Base-by-base conservation (phyloP, 2,797 vertebrate genomes). In the Botia kubotai region DNA sequence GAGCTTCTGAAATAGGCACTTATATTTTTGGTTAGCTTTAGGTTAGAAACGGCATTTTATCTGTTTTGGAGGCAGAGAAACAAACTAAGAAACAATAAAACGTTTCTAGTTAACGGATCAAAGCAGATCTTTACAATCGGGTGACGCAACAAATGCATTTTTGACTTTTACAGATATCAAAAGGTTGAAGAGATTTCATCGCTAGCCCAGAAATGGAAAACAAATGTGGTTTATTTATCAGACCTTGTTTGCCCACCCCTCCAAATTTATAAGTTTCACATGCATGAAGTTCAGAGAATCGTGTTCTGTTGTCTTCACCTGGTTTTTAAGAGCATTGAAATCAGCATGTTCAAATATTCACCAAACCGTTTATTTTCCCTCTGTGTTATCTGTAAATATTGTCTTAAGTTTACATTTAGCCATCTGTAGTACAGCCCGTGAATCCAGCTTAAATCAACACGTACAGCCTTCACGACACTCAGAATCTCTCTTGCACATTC, bases 401-500 rank as follows among this genome's bases (percentile, higher is more conserved):
- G 52, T 60, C 21, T 26, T 19, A 39, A 63, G 39, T 52, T 63
- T 48, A 43, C 50, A 65, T 71, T 46, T 21, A 77, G 75, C 29
- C 21, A 48, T 68, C 58, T 71, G 77, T 79, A 80, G 82, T 77
- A 75, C 55, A 60, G 60, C 39, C 52, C 62, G n/a, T 67, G 36
- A 69, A 73, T 68, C 21, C n/a, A 83, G 81, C 76, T 79, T 79
- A 63, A 82, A 76, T 76, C 52, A 53, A 53, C 43, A 48, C 17
- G n/a, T 46, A 62, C 0, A 43, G 75, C 76, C 55, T 70, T 60
- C 55, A 21, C 6, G 0, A 60, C 13, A 1, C 52, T 80, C 77
- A 66, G 21, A 80, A 46, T 33, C 19, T 72, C 57, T n/a, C 26
- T 39, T 79, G 69, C 46, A 72, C 29, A 65, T 71, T 48, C 70